These are phyloP conservation scores for Anguilla megastoma DNA, from an alignment of 2,797 vertebrate genomes.

Conservation along the genomic window DNA sequence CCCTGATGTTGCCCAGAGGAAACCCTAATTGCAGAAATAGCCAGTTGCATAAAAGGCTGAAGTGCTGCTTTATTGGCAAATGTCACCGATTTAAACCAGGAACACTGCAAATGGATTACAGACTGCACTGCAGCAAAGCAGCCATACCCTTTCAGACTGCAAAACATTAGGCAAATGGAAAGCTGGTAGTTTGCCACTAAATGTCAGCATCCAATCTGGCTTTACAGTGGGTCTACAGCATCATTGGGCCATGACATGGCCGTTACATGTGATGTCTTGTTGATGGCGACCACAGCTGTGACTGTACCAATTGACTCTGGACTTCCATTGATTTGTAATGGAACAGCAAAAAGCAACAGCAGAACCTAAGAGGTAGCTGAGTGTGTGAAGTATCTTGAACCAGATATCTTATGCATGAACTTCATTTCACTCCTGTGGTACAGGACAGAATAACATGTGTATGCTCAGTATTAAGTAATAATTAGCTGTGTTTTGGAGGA, in stretches of 20 bases:
- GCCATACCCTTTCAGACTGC: not conserved
- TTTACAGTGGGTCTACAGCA: not conserved
- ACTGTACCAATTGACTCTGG: not conserved
- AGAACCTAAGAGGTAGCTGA: not conserved
- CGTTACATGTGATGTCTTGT: not conserved
- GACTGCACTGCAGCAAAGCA: not conserved
- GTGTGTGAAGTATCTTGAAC: not conserved
- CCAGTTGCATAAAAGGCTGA: constrained; percentile 7
- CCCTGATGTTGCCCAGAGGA: constrained; percentile 3
- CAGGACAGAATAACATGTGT: not conserved
- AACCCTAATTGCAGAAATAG: constrained; percentile 12
- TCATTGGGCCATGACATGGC: not conserved
- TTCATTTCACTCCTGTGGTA: not conserved
- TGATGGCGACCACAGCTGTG: not conserved
- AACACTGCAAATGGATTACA: not conserved
- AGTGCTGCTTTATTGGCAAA: not conserved
- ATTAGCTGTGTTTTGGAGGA: not conserved
- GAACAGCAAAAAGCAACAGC: not conserved
- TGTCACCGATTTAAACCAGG: not conserved
- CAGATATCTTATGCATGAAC: not conserved
- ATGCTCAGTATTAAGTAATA: not conserved
- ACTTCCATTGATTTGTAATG: not conserved
- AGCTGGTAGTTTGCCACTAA: not conserved
- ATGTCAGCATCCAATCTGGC: not conserved
- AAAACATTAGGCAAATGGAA: not conserved